Conservation (phyloP, 2,113 vertebrate species). For the Apodemus speciosus region DNA sequence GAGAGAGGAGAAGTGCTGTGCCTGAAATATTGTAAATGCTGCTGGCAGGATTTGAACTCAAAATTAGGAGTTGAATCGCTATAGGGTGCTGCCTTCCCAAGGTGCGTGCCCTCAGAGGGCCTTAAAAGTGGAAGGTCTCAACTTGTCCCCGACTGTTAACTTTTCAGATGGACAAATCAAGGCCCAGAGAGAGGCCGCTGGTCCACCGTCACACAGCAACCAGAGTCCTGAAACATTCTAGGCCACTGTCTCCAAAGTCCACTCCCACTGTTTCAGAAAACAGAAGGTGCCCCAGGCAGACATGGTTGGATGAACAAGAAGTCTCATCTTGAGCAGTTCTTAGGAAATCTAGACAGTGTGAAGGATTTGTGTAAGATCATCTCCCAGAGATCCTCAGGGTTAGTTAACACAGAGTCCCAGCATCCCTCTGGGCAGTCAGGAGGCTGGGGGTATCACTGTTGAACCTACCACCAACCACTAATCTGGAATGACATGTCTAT, state of each 20-base stretch:
- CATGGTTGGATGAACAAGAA: background rate
- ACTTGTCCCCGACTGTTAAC: background rate
- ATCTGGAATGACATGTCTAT: background rate
- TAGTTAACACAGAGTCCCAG: background rate
- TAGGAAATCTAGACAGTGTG: background rate
- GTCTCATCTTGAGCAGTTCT: background rate
- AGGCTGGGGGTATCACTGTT: background rate
- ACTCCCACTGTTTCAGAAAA: background rate
- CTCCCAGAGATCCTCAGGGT: background rate
- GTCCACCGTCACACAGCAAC: background rate
- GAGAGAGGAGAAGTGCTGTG: background rate
- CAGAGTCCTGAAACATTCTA: background rate
- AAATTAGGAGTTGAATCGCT: background rate
- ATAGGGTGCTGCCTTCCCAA: background rate
- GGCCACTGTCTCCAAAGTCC: background rate
- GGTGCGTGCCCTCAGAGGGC: background rate
- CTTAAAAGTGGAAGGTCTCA: background rate
- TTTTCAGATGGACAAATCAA: constrained; percentile 23
- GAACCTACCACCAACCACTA: background rate
- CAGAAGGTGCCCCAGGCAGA: background rate
- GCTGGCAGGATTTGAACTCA: background rate
- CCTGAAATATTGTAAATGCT: background rate
- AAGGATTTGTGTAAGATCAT: too few species aligned
- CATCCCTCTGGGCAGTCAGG: background rate
- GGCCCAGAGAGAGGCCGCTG: constrained; percentile 2